phyloP scores from a whole-genome alignment of 2,888 invertebrate genomes.

The Ectemnius lituratus region DNA sequence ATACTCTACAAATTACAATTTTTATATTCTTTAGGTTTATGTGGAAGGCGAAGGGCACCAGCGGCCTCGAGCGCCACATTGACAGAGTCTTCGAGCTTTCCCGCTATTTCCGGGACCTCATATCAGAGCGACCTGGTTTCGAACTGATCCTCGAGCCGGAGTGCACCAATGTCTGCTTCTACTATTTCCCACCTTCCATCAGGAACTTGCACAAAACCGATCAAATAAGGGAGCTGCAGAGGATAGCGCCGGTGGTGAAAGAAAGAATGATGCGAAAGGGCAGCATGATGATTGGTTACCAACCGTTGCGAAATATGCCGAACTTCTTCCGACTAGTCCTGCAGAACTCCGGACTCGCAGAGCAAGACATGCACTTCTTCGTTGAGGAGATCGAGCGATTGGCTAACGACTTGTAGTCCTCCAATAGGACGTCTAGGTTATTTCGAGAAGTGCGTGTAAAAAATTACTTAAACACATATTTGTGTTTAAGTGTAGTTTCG shows the following conservation, averaged over 20 bases:
- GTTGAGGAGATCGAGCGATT: constrained; percentile 92
- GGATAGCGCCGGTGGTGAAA: constrained; percentile 94
- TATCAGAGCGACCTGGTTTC: constrained; percentile 86
- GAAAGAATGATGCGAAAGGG: constrained; percentile 97
- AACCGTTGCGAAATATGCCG: constrained; percentile 89
- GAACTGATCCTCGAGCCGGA: constrained; percentile 89
- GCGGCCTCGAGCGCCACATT: constrained; percentile 88
- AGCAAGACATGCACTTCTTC: constrained; percentile 91
- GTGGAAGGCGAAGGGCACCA: constrained; percentile 97
- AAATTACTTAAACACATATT: no score
- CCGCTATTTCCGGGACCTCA: constrained; percentile 84
- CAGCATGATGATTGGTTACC: constrained; percentile 97
- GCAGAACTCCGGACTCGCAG: constrained; percentile 92
- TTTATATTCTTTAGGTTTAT: constrained; percentile 80
- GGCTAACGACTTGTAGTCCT: constrained; percentile 82
- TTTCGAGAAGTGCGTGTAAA: no score
- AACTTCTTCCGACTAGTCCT: constrained; percentile 97
- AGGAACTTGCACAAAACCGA: constrained; percentile 75
- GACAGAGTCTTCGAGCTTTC: constrained; percentile 89
- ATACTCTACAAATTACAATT: no score
- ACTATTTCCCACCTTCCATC: constrained; percentile 92
- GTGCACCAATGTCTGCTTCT: constrained; percentile 97
- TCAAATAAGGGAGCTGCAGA: constrained; percentile 82
- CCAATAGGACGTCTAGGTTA: no score
- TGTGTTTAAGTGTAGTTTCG: no score